Percentiles rank a stretch among this genome's conserved stretches.
Conservation (phyloP, 2,888 invertebrate species). For the Ormyrus labotus region DNA sequence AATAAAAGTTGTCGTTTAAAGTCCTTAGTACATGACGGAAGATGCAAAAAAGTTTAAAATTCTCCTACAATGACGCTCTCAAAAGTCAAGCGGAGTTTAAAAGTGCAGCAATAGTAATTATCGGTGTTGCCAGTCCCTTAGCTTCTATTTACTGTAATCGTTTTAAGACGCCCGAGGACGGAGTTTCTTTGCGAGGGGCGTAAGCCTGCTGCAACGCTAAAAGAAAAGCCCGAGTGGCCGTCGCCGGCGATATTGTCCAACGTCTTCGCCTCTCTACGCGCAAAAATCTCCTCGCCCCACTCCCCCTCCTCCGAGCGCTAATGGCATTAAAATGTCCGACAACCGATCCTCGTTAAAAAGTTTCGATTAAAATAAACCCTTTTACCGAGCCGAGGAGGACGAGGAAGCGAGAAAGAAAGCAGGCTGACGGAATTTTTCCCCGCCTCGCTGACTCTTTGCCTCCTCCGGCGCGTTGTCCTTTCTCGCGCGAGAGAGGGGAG, state of each 20-base stretch:
- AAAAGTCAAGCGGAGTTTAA: no score
- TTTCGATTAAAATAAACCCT: conserved; percentile 72
- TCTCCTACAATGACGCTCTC: background rate
- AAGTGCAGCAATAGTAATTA: conserved; percentile 11
- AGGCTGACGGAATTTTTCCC: background rate
- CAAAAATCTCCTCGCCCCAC: background rate
- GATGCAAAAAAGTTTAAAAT: background rate
- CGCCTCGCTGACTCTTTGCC: conserved; percentile 45
- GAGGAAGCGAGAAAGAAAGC: conserved; percentile 27
- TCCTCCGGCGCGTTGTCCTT: conserved; percentile 37
- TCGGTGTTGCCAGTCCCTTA: conserved; percentile 15
- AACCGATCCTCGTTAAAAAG: conserved; percentile 71
- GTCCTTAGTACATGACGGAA: no score
- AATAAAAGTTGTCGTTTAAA: no score
- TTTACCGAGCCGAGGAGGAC: conserved; percentile 61
- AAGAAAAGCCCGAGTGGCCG: conserved; percentile 8
- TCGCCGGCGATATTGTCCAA: conserved; percentile 18
- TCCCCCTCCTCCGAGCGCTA: conserved; percentile 55
- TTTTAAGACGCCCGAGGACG: background rate
- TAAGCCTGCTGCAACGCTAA: background rate
- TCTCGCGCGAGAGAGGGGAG: background rate
- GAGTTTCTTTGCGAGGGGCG: background rate
- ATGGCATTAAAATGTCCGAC: conserved; percentile 70
- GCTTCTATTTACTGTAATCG: conserved; percentile 22
- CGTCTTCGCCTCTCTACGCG: background rate